A percentile compares a stretch with the other conserved stretches of the same genome.
Evolutionary conservation across 2,888 invertebrate species (phyloP).

Genomic region (Zygaena filipendulae): DNA sequence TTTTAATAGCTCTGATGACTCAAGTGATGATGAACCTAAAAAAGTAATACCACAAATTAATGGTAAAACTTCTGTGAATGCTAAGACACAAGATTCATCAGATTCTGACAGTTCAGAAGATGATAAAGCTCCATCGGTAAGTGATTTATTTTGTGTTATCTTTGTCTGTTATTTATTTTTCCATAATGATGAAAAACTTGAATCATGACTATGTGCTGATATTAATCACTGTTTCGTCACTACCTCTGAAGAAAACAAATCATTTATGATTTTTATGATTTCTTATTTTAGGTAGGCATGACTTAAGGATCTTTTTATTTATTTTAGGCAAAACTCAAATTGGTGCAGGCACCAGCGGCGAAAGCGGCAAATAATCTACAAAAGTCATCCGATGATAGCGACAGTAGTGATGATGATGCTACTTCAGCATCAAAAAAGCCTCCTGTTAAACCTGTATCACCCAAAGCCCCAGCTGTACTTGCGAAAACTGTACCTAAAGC

Average conservation of each 20-base stretch:
- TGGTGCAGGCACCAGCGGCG: constrained; percentile 23
- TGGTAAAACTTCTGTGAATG: constrained; percentile 33
- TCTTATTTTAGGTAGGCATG: too few species aligned
- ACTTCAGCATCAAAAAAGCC: constrained; percentile 25
- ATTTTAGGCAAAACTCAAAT: constrained; percentile 24
- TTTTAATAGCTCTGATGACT: constrained; percentile 36
- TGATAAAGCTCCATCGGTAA: constrained; percentile 30
- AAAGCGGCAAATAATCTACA: constrained; percentile 21
- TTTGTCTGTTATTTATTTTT: constrained; percentile 14
- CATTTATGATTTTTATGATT: constrained; percentile 1
- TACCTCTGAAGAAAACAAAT: constrained; percentile 40
- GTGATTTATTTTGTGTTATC: constrained; percentile 6
- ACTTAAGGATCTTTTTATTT: constrained; percentile 3
- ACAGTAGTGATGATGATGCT: constrained; percentile 38
- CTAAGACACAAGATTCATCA: constrained; percentile 40
- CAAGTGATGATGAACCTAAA: constrained; percentile 33
- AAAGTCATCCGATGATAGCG: constrained; percentile 37
- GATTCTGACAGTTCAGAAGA: constrained; percentile 52
- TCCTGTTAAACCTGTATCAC: constrained; percentile 26
- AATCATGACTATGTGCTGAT: constrained; percentile 1
- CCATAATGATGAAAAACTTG: constrained; percentile 8
- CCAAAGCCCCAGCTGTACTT: constrained; percentile 16
- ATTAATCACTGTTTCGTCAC: constrained; percentile 35
- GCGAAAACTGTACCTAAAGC: constrained; percentile 25
- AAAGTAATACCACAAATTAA: constrained; percentile 30